A percentile compares a stretch with the other conserved stretches of the same genome.
phyloP scores from a whole-genome alignment of 2,888 invertebrate species.

The Elmis aenea region DNA sequence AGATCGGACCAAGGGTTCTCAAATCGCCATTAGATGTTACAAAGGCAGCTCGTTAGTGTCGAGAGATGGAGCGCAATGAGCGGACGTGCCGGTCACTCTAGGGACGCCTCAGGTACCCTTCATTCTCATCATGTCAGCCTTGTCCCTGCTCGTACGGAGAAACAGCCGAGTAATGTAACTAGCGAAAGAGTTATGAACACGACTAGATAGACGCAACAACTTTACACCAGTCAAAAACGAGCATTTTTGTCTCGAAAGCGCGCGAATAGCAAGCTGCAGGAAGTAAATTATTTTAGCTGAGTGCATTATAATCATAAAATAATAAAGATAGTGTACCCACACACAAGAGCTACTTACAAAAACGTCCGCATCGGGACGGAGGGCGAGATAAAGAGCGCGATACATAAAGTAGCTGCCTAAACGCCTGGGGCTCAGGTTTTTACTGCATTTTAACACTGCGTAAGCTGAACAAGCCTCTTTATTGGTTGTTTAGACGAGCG shows the following conservation, averaged over 20 bases:
- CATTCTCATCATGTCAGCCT: slow-evolving; percentile 37
- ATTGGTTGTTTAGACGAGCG: slow-evolving; percentile 40
- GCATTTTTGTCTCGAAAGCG: too few relatives aligned
- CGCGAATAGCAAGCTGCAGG: slow-evolving; percentile 3
- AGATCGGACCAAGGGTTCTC: slow-evolving; percentile 34
- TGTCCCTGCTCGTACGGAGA: slow-evolving; percentile 7
- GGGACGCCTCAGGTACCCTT: slow-evolving; percentile 43
- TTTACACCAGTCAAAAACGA: too few relatives aligned
- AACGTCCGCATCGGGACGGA: slow-evolving; percentile 31
- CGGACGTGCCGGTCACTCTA: slow-evolving; percentile 39
- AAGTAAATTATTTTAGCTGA: slow-evolving; percentile 29
- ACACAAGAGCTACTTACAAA: slow-evolving; percentile 27
- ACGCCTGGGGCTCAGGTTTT: slow-evolving; percentile 41
- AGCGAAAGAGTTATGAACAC: not conserved
- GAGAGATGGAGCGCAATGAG: slow-evolving; percentile 32
- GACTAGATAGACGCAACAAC: too few relatives aligned
- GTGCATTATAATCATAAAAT: slow-evolving; percentile 41
- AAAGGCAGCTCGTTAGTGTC: slow-evolving; percentile 44
- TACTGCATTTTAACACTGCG: slow-evolving; percentile 45
- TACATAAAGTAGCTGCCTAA: slow-evolving; percentile 35
- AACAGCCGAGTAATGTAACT: not conserved
- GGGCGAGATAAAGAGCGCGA: slow-evolving; percentile 35
- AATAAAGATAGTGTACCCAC: slow-evolving; percentile 39
- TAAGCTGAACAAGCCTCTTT: slow-evolving; percentile 42
- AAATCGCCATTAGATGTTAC: slow-evolving; percentile 42